Percentiles rank a stretch among this genome's conserved stretches.
phyloP scores from a whole-genome alignment of 2,113 vertebrate species.

The Physeter macrocephalus region DNA sequence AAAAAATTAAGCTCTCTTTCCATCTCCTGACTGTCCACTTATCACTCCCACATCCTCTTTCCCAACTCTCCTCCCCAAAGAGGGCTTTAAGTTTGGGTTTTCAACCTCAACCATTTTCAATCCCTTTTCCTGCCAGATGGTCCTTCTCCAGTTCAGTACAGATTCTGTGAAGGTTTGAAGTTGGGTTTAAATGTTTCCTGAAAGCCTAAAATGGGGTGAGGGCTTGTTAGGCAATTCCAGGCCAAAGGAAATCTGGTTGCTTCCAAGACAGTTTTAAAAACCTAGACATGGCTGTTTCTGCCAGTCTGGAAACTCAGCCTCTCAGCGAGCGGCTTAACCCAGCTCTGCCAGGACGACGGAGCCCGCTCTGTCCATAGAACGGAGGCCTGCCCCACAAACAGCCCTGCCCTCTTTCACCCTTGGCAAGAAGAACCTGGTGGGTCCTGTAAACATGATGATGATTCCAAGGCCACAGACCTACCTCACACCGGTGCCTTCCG shows the following conservation, averaged over 20 bases:
- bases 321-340: not conserved
- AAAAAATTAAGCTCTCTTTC: constrained; percentile 26
- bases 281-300: not conserved
- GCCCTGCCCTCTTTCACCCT: not conserved
- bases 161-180: constrained; percentile 34
- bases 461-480: not conserved
- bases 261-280: constrained; percentile 42
- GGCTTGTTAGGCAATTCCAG: constrained; percentile 23
- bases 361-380: not conserved
- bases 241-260: constrained; percentile 44
- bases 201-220: constrained; percentile 41
- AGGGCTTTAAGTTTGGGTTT: constrained; percentile 29
- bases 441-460: not conserved
- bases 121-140: constrained; percentile 44
- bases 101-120: constrained; percentile 33
- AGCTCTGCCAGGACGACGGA: not conserved
- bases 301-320: not conserved
- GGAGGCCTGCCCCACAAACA: not conserved
- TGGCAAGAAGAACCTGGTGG: not conserved
- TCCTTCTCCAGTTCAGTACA: constrained; percentile 49
- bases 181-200: constrained; percentile 52
- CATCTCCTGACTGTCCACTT: constrained; percentile 6
- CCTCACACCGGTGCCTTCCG: not conserved
- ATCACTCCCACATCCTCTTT: constrained; percentile 39
- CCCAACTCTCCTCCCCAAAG: constrained; percentile 40